Evolutionary conservation across 2,113 vertebrate genomes (phyloP).

Genomic region (Pholis gunnellus): DNA sequence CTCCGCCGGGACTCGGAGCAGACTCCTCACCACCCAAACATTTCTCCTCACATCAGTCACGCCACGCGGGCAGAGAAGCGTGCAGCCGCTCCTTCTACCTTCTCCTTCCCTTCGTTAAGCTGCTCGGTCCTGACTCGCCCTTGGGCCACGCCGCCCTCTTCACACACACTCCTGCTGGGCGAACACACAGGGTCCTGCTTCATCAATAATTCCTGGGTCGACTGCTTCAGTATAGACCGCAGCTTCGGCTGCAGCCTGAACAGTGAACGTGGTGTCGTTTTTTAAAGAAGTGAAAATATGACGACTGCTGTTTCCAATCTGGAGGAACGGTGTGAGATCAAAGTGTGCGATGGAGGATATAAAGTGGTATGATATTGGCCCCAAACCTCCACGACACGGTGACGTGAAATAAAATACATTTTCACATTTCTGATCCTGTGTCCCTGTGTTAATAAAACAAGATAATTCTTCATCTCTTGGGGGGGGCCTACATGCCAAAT

Average conservation of each 20-base stretch:
- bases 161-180: conserved; percentile 70
- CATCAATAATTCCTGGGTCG: conserved; percentile 78
- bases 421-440: not conserved
- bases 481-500: not conserved
- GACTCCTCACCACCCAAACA: conserved; percentile 83
- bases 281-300: conserved; percentile 16
- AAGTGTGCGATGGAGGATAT: not conserved
- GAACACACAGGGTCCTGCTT: conserved; percentile 60
- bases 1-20: conserved; percentile 69
- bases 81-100: conserved; percentile 16
- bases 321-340: not conserved
- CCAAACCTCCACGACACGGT: not conserved
- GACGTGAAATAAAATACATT: not conserved
- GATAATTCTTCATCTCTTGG: not conserved
- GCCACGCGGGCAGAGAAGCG: conserved; percentile 63
- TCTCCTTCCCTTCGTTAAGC: conserved; percentile 50
- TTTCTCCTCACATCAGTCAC: conserved; percentile 84
- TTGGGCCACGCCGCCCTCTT: conserved; percentile 47
- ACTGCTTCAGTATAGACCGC: conserved; percentile 22
- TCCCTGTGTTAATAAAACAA: not conserved
- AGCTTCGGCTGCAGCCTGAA: conserved; percentile 15
- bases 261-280: conserved; percentile 9
- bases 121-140: conserved; percentile 20
- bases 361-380: not conserved
- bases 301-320: not conserved